Conservation (phyloP, 1,140 invertebrate species). For the Sarcophaga bullata region DNA sequence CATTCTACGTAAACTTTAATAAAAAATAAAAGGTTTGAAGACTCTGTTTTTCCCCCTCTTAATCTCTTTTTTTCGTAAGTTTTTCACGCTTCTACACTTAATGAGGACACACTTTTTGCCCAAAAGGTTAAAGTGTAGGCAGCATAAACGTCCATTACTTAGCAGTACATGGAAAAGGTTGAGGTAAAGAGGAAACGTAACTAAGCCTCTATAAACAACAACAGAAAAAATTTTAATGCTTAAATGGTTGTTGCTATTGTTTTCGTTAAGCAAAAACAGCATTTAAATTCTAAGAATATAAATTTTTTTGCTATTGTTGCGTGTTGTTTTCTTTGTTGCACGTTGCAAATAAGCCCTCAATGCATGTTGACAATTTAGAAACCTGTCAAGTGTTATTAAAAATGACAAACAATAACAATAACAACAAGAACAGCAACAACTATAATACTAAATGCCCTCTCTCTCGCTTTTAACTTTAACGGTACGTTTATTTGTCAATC, state of each 20-base stretch:
- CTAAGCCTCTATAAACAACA: neutral
- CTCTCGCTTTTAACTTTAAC: no score
- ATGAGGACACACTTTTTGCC: constrained; percentile 11
- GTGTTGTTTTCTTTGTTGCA: neutral
- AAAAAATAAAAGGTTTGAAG: neutral
- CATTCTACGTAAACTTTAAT: neutral
- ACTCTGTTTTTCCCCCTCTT: neutral
- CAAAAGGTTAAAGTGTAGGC: constrained; percentile 24
- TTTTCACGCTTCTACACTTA: constrained; percentile 21
- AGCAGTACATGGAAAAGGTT: neutral
- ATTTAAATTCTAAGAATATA: neutral
- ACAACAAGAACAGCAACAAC: neutral
- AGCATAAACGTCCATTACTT: neutral
- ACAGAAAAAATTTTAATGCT: neutral
- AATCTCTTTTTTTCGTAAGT: neutral
- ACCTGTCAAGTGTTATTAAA: constrained; percentile 47
- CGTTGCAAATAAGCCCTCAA: constrained; percentile 19
- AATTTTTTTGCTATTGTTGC: neutral
- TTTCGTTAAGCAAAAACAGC: no score
- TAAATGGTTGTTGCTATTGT: constrained; percentile 19
- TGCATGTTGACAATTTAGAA: constrained; percentile 43
- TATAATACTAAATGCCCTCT: no score
- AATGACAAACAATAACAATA: constrained; percentile 30
- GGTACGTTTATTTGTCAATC: constrained; percentile 10
- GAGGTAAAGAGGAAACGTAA: neutral